These are phyloP conservation scores for Polypterus senegalus DNA, from an alignment of 2,113 vertebrate species.

Conservation along the genomic window DNA sequence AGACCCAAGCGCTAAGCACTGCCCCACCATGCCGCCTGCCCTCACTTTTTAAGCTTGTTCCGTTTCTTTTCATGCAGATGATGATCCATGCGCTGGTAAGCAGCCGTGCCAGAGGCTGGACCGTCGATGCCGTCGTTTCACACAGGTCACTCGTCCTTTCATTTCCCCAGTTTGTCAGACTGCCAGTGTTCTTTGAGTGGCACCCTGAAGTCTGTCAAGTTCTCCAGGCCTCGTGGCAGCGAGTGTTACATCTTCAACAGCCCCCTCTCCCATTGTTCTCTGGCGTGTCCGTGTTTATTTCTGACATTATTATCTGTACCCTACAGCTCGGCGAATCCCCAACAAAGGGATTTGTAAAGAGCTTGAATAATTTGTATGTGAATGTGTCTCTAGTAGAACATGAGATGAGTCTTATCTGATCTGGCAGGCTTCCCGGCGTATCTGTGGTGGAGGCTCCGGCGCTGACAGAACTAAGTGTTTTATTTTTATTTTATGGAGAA, in stretches of 20 bases:
- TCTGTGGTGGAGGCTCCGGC: slow-evolving; percentile 25
- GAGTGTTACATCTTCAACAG: slow-evolving; percentile 23
- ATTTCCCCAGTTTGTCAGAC: too few species aligned
- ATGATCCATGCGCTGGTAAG: too few species aligned
- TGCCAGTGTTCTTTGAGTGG: too few species aligned
- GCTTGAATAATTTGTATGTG: slow-evolving; percentile 35
- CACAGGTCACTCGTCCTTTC: too few species aligned
- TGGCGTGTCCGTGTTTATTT: slow-evolving; percentile 28
- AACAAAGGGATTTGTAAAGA: slow-evolving; percentile 24
- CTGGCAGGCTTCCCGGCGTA: slow-evolving; percentile 34
- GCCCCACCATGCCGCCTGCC: too few species aligned
- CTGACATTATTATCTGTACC: slow-evolving; percentile 32
- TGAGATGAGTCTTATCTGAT: slow-evolving; percentile 36
- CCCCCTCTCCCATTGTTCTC: slow-evolving; percentile 23
- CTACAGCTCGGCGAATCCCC: slow-evolving; percentile 34
- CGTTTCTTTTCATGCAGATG: too few species aligned
- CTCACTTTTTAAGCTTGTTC: too few species aligned
- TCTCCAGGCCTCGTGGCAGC: slow-evolving; percentile 27
- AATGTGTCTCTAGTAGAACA: slow-evolving; percentile 35
- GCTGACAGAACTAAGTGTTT: slow-evolving; percentile 28
- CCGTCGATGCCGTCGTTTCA: too few species aligned
- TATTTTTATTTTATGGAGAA: slow-evolving; percentile 8
- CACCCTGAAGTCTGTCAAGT: not conserved
- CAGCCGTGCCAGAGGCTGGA: too few species aligned
- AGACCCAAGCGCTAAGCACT: too few species aligned